phyloP scores from a whole-genome alignment of 2,113 vertebrate species.

The Aegotheles bennettii region DNA sequence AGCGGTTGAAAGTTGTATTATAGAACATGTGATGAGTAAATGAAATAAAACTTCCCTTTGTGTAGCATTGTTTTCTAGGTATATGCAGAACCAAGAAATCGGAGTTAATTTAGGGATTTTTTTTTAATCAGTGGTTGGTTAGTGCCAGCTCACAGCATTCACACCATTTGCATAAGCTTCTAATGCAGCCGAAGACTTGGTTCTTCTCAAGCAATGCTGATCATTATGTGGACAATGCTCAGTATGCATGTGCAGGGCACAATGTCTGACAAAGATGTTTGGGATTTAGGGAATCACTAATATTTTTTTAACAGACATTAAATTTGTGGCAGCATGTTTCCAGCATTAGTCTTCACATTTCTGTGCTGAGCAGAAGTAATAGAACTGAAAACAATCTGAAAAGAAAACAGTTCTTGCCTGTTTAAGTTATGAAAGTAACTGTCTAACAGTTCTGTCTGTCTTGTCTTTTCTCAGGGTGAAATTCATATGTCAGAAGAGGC shows the following conservation, averaged over 20 bases:
- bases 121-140: not conserved
- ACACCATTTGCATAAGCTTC: not conserved
- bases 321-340: not conserved
- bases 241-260: not conserved
- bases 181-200: not conserved
- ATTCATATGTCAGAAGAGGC: constrained; percentile 98
- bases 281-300: not conserved
- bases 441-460: not conserved
- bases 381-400: not conserved
- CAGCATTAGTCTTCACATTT: not conserved
- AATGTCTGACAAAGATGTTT: not conserved
- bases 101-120: not conserved
- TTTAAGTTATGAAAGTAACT: not conserved
- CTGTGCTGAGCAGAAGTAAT: not conserved
- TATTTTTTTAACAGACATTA: not conserved
- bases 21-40: not conserved
- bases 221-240: not conserved
- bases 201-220: not conserved
- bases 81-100: not conserved
- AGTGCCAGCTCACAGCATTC: not conserved
- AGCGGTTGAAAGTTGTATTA: not conserved
- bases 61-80: not conserved
- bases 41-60: not conserved
- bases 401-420: not conserved
- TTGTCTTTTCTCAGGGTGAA: constrained; percentile 79